Evolutionary conservation across 2,797 vertebrate genomes (phyloP), one percentile per base, ranked within the genome.

Genomic region (Halcyon smyrnensis): DNA sequence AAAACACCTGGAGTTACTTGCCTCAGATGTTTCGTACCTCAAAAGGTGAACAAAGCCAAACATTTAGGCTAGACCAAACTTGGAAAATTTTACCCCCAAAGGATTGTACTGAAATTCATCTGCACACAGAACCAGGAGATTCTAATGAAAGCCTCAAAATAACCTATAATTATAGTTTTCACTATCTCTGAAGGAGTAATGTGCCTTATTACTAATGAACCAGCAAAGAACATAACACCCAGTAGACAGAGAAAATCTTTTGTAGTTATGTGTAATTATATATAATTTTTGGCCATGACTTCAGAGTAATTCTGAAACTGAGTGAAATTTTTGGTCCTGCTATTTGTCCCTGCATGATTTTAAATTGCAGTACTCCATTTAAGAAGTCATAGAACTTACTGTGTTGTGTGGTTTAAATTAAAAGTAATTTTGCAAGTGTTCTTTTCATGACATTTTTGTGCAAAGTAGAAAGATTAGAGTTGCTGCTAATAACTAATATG

Each of bases 281-380:
- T 48, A 63, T 67, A 92, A 95, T 87, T 92, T 92, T 96, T 95
- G 87, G 83, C 74, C 48, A 27, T 87, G 48, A 96, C 83, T 94
- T 94, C 95, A 94, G 59, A 94, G 80, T 57, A 84, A 74, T 82
- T 93, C 74, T 94, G 43, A 94, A 95, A 84, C 20, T 59, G 56
- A 87, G 56, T 48, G 39, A 74, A 90, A 57, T 60, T 95, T 95
- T 95, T 89, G 17, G 65, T 91, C 48, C 56, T 89, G 70, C 51
- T 88, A 56, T 91, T 95, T 25, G 1, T 94, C 63, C 43, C 84
- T 84, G 50, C 59, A 64, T 39, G 48, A 93, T 94, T 88, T 91
- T 87, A 95, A 94, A 87, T 45, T 90, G 20, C 54, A 79, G 20
- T 78, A 45, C n/a, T 64, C 21, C 24, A 51, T 73, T 67, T 90